Evolutionary conservation across 2,797 vertebrate genomes (phyloP), one percentile per base, ranked within the genome.

Genomic region (Gallinago stenura): DNA sequence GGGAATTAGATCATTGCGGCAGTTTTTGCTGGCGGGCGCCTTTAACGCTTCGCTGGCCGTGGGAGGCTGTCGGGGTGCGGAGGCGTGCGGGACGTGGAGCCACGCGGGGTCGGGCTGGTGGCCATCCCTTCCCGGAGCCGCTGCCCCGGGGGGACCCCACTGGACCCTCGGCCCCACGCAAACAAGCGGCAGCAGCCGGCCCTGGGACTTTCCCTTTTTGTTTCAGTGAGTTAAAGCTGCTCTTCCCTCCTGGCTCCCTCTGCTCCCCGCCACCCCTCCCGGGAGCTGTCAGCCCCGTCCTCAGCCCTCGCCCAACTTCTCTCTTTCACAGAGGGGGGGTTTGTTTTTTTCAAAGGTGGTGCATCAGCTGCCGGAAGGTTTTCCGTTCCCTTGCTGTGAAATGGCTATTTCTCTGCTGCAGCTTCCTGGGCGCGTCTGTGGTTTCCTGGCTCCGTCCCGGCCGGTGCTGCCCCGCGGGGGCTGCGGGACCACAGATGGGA

Each of bases 361-460:
- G 33, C 45, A 18, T 61, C 73, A 35, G 62, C 86, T 75, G 76
- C 56, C 6, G 18, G 28, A 39, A 13, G 8, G 3, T 69, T 51
- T 87, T 65, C 84, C 1, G 4, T 5, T 56, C 62, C 26, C 76
- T 76, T 10, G 31, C 75, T 13, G 71, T n/a, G 85, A 70, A 69
- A 56, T 28, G 46, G 71, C 68, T 56, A 41, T 71, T 76, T 3
- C 46, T 46, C 79, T 0, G 10, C 84, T 76, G 91, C 87, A 65
- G 84, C 79, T 93, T 95, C 92, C 95, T 96, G 92, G 93, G 95
- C 1, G 37, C 6, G 3, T 18, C 69, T 1, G 11, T 58, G 86
- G 92, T 88, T 96, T 93, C 95, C 92, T 86, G 85, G 72, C 87
- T 43, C 24, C 39, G 73, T 71, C 65, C 35, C 2, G 7, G 30